These are phyloP conservation scores for Odocoileus virginianus DNA, from an alignment of 2,113 vertebrate species.

Conservation along the genomic window DNA sequence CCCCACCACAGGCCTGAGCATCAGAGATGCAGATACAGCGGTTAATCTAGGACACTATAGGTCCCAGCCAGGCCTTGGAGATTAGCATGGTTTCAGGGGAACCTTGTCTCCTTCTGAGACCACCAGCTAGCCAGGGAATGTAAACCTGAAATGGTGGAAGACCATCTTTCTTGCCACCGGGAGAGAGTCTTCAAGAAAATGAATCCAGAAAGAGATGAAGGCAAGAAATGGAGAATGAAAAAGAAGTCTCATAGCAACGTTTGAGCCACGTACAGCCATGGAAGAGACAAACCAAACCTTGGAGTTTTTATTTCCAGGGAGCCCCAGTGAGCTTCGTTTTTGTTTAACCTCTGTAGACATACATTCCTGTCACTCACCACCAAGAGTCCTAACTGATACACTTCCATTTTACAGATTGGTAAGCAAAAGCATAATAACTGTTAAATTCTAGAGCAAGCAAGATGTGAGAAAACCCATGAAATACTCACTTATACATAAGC, in stretches of 20 bases:
- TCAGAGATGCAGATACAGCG: background rate
- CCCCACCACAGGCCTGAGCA: background rate
- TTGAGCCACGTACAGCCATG: background rate
- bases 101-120: background rate
- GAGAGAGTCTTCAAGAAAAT: background rate
- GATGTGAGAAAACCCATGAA: background rate
- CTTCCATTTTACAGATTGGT: background rate
- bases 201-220: background rate
- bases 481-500: background rate
- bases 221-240: background rate
- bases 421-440: background rate
- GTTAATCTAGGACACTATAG: background rate
- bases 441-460: background rate
- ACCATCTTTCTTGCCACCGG: background rate
- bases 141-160: background rate
- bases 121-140: background rate
- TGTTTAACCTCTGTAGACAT: background rate
- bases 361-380: background rate
- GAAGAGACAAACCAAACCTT: background rate
- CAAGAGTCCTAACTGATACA: background rate
- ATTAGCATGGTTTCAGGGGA: background rate
- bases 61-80: background rate
- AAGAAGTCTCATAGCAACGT: too few relatives aligned
- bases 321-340: background rate
- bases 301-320: background rate